Evolutionary conservation across 2,113 vertebrate genomes (phyloP).

Genomic region (Pogona vitticeps): DNA sequence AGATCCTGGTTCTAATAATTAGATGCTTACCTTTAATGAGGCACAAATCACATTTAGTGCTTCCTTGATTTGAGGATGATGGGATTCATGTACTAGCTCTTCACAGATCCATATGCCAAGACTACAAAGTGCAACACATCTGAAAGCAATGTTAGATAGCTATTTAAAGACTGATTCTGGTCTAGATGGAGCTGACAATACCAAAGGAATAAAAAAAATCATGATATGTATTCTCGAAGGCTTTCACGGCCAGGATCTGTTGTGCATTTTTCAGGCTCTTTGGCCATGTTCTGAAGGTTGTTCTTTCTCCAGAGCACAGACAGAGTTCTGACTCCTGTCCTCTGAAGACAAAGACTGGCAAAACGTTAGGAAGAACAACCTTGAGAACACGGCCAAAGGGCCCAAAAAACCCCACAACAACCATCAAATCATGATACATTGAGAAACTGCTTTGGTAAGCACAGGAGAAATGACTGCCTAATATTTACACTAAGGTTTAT

Average conservation of each 20-base stretch:
- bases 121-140: conserved; percentile 97
- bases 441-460: background rate
- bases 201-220: background rate
- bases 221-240: background rate
- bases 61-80: conserved; percentile 95
- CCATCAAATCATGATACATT: background rate
- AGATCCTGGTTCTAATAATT: background rate
- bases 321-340: too few species aligned
- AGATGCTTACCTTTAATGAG: conserved; percentile 89
- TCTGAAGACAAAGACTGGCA: too few species aligned
- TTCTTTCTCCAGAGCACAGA: too few species aligned
- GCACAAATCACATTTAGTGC: conserved; percentile 97
- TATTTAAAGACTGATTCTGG: background rate
- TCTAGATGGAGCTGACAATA: background rate
- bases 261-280: too few species aligned
- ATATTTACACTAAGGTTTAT: background rate
- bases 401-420: too few species aligned
- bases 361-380: too few species aligned
- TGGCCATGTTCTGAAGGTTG: too few species aligned
- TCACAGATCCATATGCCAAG: conserved; percentile 98
- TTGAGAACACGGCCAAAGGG: too few species aligned
- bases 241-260: too few species aligned
- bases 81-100: conserved; percentile 90
- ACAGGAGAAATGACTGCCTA: background rate
- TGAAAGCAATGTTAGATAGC: conserved; percentile 67